Evolutionary conservation across 2,113 vertebrate genomes (phyloP).

Genomic region (Triplophysa dalaica): DNA sequence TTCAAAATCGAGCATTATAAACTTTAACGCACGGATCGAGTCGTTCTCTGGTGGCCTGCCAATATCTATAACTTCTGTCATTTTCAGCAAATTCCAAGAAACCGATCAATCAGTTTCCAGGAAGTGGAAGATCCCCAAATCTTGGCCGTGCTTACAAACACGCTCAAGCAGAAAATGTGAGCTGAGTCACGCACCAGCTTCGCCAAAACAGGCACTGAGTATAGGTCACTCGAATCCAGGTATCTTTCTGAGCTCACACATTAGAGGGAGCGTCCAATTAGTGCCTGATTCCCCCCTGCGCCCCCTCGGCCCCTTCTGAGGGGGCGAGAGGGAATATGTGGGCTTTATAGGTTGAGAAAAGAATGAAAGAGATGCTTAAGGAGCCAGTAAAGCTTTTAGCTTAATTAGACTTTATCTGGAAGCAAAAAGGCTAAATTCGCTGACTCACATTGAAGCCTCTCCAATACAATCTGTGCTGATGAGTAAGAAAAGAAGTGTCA

Average conservation of each 20-base stretch:
- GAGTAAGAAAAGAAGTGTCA: constrained; percentile 36
- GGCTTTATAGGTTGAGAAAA: constrained; percentile 70
- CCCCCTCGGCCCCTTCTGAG: constrained; percentile 22
- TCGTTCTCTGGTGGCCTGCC: constrained; percentile 1
- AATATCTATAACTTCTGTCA: constrained; percentile 10
- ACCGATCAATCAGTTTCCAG: constrained; percentile 20
- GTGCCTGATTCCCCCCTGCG: constrained; percentile 63
- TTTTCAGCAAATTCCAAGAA: constrained; percentile 18
- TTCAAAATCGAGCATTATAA: not conserved
- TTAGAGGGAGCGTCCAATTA: constrained; percentile 71
- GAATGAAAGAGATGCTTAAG: constrained; percentile 49
- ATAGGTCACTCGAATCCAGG: constrained; percentile 59
- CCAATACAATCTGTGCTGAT: constrained; percentile 52
- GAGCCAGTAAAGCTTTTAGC: constrained; percentile 85
- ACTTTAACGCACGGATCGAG: not conserved
- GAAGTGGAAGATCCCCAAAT: constrained; percentile 12
- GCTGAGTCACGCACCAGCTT: not conserved
- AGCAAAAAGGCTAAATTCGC: constrained; percentile 61
- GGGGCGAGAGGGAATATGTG: constrained; percentile 53
- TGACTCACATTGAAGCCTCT: constrained; percentile 66
- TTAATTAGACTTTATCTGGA: constrained; percentile 82
- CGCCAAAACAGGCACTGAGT: constrained; percentile 1
- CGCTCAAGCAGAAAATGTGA: constrained; percentile 63
- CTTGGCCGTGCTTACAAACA: constrained; percentile 69
- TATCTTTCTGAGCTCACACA: constrained; percentile 72